Base-by-base conservation (phyloP, 2,888 invertebrate species). In the Brachyopa scutellaris region DNA sequence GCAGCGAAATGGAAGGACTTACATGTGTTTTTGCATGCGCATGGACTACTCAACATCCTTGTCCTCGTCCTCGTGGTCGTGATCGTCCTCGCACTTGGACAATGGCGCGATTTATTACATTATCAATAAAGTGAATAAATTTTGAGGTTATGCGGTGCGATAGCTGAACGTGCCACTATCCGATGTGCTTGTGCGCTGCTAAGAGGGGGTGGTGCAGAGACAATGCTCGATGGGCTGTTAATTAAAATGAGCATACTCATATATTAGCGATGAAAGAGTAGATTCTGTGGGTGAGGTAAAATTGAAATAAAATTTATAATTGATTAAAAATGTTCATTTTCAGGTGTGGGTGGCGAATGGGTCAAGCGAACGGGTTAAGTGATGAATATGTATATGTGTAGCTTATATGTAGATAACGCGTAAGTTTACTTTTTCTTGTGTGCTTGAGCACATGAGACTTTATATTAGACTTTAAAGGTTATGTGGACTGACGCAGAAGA, bases 81-180 rank as follows among this genome's bases (percentile, higher is more conserved):
- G 49, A 19, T 26, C 13, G 51, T 29, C 40, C 47, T 23, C 29
- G 45, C 38, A 29, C 42, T 15, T 51, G 61, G 66, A 77, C 82
- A 77, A 82, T 77, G 72, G 53, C 55, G 87, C 87, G 85, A 88
- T 88, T 87, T 87, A 88, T 88, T 89, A 88, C 88, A 88, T 88
- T 88, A 88, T 88, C 89, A 89, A 89, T 89, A 89, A 88, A 89
- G 87, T 89, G 89, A 89, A 89, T 89, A 89, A 88, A 89, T 89
- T 89, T 88, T 89, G 88, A 87, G 88, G 89, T 88, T 88, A 88
- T 89, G 89, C 87, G 88, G 89, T 88, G 87, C 88, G 89, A 89
- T 88, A 88, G 62, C 57, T 64, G 57, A 72, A 77, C 70, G 74
- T 74, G 67, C 51, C 40, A 64, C 62, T 66, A 64, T 77, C 55